Percentiles rank a stretch among this genome's conserved stretches.
These are phyloP conservation scores for Acanthosoma haemorrhoidale DNA, from an alignment of 2,888 invertebrate genomes.

Conservation along the genomic window DNA sequence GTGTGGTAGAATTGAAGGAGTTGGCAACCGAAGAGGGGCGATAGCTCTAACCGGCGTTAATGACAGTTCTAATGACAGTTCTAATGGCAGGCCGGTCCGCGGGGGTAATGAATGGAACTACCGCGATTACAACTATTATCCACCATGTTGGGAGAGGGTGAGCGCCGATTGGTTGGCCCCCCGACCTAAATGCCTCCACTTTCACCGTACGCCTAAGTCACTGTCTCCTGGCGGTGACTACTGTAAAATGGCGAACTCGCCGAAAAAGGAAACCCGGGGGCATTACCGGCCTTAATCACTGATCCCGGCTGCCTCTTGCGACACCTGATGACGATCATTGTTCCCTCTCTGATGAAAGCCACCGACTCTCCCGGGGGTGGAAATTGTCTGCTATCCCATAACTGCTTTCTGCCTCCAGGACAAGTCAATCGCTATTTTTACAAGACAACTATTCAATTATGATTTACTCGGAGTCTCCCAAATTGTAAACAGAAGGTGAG, in stretches of 20 bases:
- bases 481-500: no score
- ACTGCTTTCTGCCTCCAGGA: no score
- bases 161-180: not conserved
- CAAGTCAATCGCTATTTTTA: no score
- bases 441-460: no score
- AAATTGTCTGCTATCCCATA: no score
- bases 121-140: not conserved
- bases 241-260: conserved; percentile 23
- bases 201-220: not conserved
- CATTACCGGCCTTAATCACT: conserved; percentile 16
- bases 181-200: conserved; percentile 23
- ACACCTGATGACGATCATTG: conserved; percentile 10
- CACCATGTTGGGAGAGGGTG: not conserved
- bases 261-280: conserved; percentile 17
- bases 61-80: no score
- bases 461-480: no score
- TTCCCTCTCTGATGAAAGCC: conserved; percentile 6
- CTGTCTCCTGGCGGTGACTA: conserved; percentile 16
- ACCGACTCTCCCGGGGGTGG: not conserved
- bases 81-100: no score
- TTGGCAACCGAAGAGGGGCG: no score
- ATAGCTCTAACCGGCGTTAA: no score
- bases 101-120: no score
- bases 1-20: no score
- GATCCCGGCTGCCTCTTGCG: not conserved